Evolutionary conservation across 2,113 vertebrate genomes (phyloP).

Genomic region (Microcebus griseorufus): DNA sequence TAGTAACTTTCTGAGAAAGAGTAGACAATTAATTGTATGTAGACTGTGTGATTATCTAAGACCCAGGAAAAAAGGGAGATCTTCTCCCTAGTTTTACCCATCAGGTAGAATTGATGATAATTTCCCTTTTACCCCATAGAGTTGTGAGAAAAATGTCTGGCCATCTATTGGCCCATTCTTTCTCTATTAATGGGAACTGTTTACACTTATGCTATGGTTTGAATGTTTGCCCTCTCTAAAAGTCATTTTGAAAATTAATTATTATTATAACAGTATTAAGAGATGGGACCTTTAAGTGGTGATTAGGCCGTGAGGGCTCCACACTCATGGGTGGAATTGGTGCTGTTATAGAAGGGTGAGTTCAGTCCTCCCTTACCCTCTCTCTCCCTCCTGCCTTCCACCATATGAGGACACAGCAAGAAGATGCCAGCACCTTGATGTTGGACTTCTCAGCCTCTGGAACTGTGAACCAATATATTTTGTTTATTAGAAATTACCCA

Average conservation of each 20-base stretch:
- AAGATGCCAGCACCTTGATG: background rate
- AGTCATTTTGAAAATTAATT: background rate
- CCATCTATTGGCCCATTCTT: background rate
- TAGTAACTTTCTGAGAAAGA: slow-evolving; percentile 7
- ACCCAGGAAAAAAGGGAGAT: background rate
- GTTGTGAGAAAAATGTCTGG: background rate
- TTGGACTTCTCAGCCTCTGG: background rate
- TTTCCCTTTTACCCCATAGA: background rate
- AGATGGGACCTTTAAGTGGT: background rate
- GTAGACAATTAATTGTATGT: background rate
- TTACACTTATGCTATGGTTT: background rate
- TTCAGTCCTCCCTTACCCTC: background rate
- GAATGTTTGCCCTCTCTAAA: background rate
- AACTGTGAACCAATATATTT: background rate
- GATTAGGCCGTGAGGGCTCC: background rate
- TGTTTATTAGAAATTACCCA: background rate
- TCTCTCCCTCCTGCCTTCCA: no score
- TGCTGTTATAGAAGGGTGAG: background rate
- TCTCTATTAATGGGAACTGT: background rate
- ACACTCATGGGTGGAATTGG: background rate
- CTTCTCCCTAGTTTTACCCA: background rate
- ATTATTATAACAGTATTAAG: background rate
- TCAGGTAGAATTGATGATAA: background rate
- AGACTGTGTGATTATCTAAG: background rate
- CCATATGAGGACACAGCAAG: background rate